phyloP scores from a whole-genome alignment of 2,113 vertebrate species.

The Chrysemys picta region DNA sequence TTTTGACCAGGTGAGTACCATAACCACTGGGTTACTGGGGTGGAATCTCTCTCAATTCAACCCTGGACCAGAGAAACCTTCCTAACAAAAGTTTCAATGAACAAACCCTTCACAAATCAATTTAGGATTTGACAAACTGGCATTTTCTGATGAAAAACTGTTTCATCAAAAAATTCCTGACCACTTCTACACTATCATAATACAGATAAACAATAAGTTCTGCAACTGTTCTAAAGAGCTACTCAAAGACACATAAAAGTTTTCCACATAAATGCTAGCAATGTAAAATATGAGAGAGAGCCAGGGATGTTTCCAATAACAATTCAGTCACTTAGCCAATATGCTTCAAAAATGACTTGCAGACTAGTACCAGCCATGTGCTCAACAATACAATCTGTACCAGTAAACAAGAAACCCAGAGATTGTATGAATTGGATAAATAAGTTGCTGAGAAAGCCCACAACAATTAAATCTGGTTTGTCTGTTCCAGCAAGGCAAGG shows the following conservation, averaged over 20 bases:
- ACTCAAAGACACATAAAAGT: not conserved
- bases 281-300: not conserved
- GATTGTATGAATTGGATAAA: not conserved
- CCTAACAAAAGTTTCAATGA: not conserved
- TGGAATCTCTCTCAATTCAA: not conserved
- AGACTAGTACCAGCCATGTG: conserved; percentile 60
- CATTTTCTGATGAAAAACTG: not conserved
- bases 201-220: not conserved
- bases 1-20: not conserved
- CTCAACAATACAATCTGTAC: conserved; percentile 19
- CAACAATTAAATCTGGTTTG: conserved; percentile 49
- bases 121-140: not conserved
- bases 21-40: not conserved
- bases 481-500: conserved; percentile 37
- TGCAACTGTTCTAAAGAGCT: not conserved
- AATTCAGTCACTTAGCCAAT: conserved; percentile 47
- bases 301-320: conserved; percentile 70
- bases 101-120: not conserved
- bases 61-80: not conserved
- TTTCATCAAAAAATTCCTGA: not conserved
- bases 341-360: conserved; percentile 20
- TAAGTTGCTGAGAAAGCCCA: conserved; percentile 51
- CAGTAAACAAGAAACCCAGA: not conserved
- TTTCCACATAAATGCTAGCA: not conserved
- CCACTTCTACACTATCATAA: not conserved